Percentiles rank a stretch among this genome's conserved stretches.
These are phyloP conservation scores for Schizopygopsis pylzovi DNA, from an alignment of 2,797 vertebrate species.

Conservation along the genomic window DNA sequence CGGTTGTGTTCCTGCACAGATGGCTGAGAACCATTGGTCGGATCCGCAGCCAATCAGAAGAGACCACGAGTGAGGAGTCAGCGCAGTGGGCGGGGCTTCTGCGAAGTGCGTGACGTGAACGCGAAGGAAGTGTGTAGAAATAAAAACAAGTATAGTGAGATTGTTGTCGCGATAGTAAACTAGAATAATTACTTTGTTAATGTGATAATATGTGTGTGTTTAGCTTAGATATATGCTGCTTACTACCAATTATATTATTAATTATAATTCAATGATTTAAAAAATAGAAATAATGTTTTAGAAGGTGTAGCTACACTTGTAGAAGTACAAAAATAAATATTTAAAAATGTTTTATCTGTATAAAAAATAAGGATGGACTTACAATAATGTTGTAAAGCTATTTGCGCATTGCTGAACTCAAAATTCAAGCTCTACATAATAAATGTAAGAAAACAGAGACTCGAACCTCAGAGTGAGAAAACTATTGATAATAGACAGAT, in stretches of 20 bases:
- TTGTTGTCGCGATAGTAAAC: not conserved
- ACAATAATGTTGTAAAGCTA: not conserved
- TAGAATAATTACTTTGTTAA: not conserved
- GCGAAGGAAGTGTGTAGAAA: not conserved
- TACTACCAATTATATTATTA: too few relatives aligned
- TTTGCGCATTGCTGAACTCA: not conserved
- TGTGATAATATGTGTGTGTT: too few relatives aligned
- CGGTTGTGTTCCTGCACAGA: conserved; percentile 73
- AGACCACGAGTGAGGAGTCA: conserved; percentile 74
- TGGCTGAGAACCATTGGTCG: conserved; percentile 76
- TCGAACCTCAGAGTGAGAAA: not conserved
- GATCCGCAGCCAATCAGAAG: conserved; percentile 70
- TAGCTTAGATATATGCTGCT: too few relatives aligned
- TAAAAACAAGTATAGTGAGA: not conserved
- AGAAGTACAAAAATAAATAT: not conserved
- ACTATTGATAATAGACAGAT: not conserved
- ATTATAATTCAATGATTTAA: too few relatives aligned
- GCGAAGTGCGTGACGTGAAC: not conserved
- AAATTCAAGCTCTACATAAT: not conserved
- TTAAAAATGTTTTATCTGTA: too few relatives aligned
- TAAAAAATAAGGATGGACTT: not conserved
- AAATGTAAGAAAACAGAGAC: not conserved
- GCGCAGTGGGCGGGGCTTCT: not conserved
- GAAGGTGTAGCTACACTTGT: too few relatives aligned
- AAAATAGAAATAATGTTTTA: too few relatives aligned